Evolutionary conservation across 2,888 invertebrate genomes (phyloP), one percentile per base, ranked within the genome.

Genomic region (Drosophila setosimentum): DNA sequence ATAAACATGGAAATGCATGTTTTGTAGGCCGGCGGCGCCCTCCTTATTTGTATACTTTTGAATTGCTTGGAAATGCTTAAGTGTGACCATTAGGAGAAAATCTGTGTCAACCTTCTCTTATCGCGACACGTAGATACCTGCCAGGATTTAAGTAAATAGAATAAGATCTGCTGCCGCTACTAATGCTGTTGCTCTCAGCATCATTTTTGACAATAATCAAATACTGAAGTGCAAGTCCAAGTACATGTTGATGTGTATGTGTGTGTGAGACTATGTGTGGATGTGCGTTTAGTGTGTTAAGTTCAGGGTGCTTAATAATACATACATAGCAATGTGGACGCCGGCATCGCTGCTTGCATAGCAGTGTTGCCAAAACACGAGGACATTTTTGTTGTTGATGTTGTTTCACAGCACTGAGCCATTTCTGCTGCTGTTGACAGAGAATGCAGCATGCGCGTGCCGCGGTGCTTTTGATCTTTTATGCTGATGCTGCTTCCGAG

Each of bases 251-350:
- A 11, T 57, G 32, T 37, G 18, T 45, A 27, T 50, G 8, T 35
- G 10, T 35, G 13, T 35, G 1, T 13, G 29, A 3, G 29, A 3
- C 13, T 50, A 13, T 62, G 29, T 16, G 32, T 62, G 53, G 35
- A 35, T 57, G 27, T 58, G 53, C 49, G 53, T 54, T 48, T 35
- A 35, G 35, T 60, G 54, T 72, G 73, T 64, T 76, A 63, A 71
- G 51, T 72, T 57, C 57, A 72, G 72, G 59, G 72, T 76, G 68
- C 67, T 66, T 35, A 24, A 21, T 49, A 62, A 78, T 78, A 78
- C 78, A 63, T 78, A 78, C 78, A 72, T 76, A 75, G 68, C 62
- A 72, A 42, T 63, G 62, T 68, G 49, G 78, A 37, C 51, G 64
- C 40, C 55, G 73, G 42, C 59, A 64, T 42, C 59, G 58, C 45